Evolutionary conservation across 2,888 invertebrate species (phyloP), one percentile per base, ranked within the genome.

Genomic region (Agrotis puta): DNA sequence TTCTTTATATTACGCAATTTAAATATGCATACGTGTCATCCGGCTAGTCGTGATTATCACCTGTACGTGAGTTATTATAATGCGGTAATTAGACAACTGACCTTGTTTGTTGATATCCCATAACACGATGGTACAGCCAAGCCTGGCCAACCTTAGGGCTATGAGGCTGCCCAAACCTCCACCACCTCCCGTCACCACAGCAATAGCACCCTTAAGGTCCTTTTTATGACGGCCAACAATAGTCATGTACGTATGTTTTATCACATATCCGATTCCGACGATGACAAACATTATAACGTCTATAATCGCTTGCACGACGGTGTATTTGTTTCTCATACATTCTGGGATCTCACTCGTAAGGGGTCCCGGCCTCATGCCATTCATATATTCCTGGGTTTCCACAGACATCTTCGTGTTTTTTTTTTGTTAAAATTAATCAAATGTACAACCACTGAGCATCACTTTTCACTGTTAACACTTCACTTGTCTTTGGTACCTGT

Each of bases 61-160:
- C 70, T 69, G 73, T 77, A 83, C 77, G 82, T 82, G 80, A 65
- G 77, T 62, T 71, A 79, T 66, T 43, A 66, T 82, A 80, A 84
- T 61, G 51, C 43, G 48, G 61, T 66, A 66, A 72, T 76, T 64
- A 71, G 45, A 61, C 33, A 75, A 94, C 97, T 96, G 85, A 98
- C 98, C 98, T 94, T 97, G 96, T 90, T 97, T 97, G 90, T 98
- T 98, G 83, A 99, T 98, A 93, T 99, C 99, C 99, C 99, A 99
- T 68, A 99, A 96, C 51, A 99, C 97, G 68, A 99, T 97, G 77
- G 97, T 97, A 82, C 98, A 98, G 65, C 98, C 98, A 70, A 98
- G 96, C 88, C 97, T 96, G 24, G 98, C 98, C 61, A 99, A 96
- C 84, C 98, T 96, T 83, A 98, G 92, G 2, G 98, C 97, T 70